Percentiles rank a stretch among this genome's conserved stretches.
These are phyloP conservation scores for Ceratina calcarata DNA, from an alignment of 1,140 invertebrate genomes.

Conservation along the genomic window DNA sequence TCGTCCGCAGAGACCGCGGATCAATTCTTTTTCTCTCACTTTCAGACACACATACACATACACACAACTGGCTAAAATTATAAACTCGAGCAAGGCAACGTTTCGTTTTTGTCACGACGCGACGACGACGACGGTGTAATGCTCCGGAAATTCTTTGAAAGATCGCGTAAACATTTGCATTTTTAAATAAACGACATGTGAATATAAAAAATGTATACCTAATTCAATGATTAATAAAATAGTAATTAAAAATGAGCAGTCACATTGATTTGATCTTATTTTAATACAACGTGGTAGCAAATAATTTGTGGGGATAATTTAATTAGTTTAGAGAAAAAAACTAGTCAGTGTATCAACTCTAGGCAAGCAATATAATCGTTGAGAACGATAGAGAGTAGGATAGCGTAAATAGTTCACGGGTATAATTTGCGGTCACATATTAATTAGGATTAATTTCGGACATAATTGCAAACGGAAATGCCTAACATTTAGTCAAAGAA, in stretches of 20 bases:
- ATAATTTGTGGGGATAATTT: no score
- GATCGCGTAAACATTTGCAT: no score
- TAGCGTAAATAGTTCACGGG: no score
- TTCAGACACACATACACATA: no score
- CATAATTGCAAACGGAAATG: conserved; percentile 8
- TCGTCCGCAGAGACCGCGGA: conserved; percentile 2
- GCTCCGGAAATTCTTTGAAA: neutral
- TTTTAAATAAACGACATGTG: no score
- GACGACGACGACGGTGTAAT: neutral
- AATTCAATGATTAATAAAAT: no score
- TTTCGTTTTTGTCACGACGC: conserved; percentile 8
- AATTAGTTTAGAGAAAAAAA: no score
- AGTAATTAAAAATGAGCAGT: no score
- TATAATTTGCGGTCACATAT: neutral
- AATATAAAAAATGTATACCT: no score
- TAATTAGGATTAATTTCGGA: neutral
- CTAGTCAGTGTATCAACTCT: no score
- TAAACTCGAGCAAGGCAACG: conserved; percentile 20
- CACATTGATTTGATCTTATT: no score
- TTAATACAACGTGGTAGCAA: no score
- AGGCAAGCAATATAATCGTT: neutral
- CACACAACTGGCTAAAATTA: conserved; percentile 33
- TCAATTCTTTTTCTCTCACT: conserved; percentile 28
- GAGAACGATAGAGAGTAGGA: neutral
- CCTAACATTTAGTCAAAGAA: neutral